A percentile compares a stretch with the other conserved stretches of the same genome.
These are phyloP conservation scores for Parnassius apollo DNA, from an alignment of 2,888 invertebrate genomes.

Conservation along the genomic window DNA sequence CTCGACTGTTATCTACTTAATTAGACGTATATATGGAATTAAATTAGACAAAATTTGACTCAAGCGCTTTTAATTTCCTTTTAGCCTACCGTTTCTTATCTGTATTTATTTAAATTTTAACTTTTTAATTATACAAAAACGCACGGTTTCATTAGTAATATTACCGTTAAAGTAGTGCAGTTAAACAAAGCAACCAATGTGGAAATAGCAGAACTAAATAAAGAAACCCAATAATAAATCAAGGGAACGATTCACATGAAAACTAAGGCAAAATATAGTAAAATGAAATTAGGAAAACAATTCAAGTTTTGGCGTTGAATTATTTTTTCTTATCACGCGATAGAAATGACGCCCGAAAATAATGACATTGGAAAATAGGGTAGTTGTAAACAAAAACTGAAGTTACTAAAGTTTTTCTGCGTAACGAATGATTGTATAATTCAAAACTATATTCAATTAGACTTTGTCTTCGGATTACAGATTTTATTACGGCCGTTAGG, in stretches of 20 bases:
- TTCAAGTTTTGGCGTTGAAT: constrained; percentile 66
- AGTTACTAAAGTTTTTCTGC: constrained; percentile 31
- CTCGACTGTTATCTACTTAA: constrained; percentile 22
- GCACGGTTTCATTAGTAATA: constrained; percentile 25
- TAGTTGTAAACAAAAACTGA: constrained; percentile 41
- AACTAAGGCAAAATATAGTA: constrained; percentile 58
- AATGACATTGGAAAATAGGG: constrained; percentile 52
- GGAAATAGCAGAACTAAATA: background rate
- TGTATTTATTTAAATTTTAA: constrained; percentile 16
- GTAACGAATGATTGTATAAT: no score
- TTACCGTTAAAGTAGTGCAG: constrained; percentile 20
- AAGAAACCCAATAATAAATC: constrained; percentile 46
- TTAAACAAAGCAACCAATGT: constrained; percentile 2
- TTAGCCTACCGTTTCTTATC: constrained; percentile 12
- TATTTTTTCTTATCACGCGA: constrained; percentile 70
- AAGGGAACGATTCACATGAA: constrained; percentile 61
- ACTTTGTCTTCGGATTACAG: no score
- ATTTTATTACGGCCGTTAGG: no score
- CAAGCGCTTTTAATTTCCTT: constrained; percentile 7
- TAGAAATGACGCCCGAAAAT: constrained; percentile 57
- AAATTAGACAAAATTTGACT: constrained; percentile 8
- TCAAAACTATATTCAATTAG: no score
- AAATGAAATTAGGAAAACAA: constrained; percentile 72
- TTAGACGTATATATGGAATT: constrained; percentile 12
- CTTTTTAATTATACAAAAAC: constrained; percentile 17